Evolutionary conservation across 2,888 invertebrate species (phyloP).

Genomic region (Sympetrum striolatum): DNA sequence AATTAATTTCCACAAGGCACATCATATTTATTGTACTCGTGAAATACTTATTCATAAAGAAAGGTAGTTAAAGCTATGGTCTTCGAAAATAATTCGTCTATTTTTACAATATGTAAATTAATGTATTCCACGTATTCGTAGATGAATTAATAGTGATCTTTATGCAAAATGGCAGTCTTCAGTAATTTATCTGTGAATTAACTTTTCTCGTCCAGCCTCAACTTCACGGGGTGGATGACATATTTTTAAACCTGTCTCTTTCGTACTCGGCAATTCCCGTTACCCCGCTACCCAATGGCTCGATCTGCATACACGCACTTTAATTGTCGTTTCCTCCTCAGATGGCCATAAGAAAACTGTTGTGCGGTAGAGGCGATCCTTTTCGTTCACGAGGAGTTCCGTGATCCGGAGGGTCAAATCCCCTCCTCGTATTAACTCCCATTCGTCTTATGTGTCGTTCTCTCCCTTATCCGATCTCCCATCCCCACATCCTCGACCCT

Average conservation of each 20-base stretch:
- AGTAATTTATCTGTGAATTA: too few species aligned
- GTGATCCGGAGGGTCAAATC: not conserved
- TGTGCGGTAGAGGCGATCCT: not conserved
- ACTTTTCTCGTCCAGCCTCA: too few species aligned
- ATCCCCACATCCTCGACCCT: not conserved
- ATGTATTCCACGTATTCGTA: too few species aligned
- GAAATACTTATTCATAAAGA: too few species aligned
- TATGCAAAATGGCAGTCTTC: too few species aligned
- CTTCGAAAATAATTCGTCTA: too few species aligned
- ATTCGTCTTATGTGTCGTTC: not conserved
- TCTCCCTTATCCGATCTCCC: not conserved
- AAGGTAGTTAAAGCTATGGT: too few species aligned
- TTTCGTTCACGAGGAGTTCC: not conserved
- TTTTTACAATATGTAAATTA: too few species aligned
- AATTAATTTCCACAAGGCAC: too few species aligned
- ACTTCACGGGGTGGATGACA: too few species aligned
- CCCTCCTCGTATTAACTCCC: not conserved
- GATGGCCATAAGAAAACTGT: not conserved
- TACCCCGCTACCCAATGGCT: not conserved
- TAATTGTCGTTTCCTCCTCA: constrained; percentile 11
- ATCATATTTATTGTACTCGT: too few species aligned
- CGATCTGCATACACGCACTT: constrained; percentile 13
- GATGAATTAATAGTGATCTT: too few species aligned
- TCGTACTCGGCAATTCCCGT: not conserved
- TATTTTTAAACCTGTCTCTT: not conserved